These are phyloP conservation scores for Molossus alvarezi DNA, from an alignment of 2,797 vertebrate genomes.

Conservation along the genomic window DNA sequence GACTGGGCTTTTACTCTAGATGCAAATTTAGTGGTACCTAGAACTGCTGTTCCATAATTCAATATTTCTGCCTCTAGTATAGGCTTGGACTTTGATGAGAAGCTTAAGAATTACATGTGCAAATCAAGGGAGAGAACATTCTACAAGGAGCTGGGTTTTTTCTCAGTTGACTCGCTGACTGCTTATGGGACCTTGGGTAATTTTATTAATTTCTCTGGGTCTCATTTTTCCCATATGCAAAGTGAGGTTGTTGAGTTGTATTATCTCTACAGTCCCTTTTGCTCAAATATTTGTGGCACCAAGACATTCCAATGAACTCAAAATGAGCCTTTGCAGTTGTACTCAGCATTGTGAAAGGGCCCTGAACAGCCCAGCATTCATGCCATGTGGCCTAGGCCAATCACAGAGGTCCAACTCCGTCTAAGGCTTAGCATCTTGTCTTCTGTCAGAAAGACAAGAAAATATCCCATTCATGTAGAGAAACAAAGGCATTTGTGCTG, in stretches of 20 bases:
- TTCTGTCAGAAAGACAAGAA: conserved; percentile 59
- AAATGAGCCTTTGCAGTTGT: conserved; percentile 8
- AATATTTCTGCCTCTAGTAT: neutral
- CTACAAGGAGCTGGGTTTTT: neutral
- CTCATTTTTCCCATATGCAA: conserved; percentile 52
- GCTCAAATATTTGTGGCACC: conserved; percentile 39
- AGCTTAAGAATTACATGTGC: conserved; percentile 35
- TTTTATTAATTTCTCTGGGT: conserved; percentile 61
- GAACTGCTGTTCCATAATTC: conserved; percentile 54
- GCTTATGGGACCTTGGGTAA: neutral
- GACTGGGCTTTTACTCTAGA: neutral
- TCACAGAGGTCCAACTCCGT: neutral
- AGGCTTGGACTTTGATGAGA: conserved; percentile 5
- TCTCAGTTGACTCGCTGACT: neutral
- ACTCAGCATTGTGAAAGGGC: neutral
- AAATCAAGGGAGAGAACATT: conserved; percentile 22
- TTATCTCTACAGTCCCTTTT: neutral
- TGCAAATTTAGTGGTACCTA: neutral
- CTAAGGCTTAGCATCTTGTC: conserved; percentile 59
- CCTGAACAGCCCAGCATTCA: neutral
- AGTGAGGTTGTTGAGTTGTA: conserved; percentile 29
- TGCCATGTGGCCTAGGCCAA: conserved; percentile 6
- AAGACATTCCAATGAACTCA: conserved; percentile 43
- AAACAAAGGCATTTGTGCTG: conserved; percentile 21
- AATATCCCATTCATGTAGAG: conserved; percentile 47